Percentiles rank a stretch among this genome's conserved stretches.
phyloP scores from a whole-genome alignment of 2,797 vertebrate genomes.

The Protosalanx chinensis region DNA sequence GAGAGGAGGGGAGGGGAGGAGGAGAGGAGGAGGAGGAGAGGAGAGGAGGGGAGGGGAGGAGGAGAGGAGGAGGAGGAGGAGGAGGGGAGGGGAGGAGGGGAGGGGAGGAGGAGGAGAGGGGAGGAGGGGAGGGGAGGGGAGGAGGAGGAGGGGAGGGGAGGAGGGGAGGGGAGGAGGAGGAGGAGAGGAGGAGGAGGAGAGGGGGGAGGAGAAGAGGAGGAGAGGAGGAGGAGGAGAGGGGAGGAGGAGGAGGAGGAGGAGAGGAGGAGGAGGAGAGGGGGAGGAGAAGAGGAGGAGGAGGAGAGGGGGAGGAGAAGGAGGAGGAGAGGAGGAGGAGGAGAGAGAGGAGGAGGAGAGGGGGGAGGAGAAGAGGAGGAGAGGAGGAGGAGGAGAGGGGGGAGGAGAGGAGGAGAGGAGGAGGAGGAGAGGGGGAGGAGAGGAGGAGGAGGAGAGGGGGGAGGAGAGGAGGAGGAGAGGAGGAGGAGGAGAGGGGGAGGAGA shows the following conservation, averaged over 20 bases:
- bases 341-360: too few species aligned
- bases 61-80: not conserved
- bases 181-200: slow-evolving; percentile 16
- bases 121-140: slow-evolving; percentile 6
- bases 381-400: slow-evolving; percentile 20
- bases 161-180: not conserved
- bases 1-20: not conserved
- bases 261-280: not conserved
- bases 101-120: too few species aligned
- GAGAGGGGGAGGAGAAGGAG: not conserved
- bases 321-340: not conserved
- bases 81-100: not conserved
- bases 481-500: too few species aligned
- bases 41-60: slow-evolving; percentile 4
- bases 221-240: too few species aligned
- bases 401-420: not conserved
- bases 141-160: slow-evolving; percentile 13
- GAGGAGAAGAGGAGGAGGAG: too few species aligned
- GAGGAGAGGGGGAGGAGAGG: not conserved
- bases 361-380: slow-evolving; percentile 34
- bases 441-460: too few species aligned
- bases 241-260: not conserved
- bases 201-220: not conserved
- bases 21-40: slow-evolving; percentile 9
- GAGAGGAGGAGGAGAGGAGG: too few species aligned